phyloP scores from a whole-genome alignment of 2,888 invertebrate genomes.

The Lysandra bellargus region DNA sequence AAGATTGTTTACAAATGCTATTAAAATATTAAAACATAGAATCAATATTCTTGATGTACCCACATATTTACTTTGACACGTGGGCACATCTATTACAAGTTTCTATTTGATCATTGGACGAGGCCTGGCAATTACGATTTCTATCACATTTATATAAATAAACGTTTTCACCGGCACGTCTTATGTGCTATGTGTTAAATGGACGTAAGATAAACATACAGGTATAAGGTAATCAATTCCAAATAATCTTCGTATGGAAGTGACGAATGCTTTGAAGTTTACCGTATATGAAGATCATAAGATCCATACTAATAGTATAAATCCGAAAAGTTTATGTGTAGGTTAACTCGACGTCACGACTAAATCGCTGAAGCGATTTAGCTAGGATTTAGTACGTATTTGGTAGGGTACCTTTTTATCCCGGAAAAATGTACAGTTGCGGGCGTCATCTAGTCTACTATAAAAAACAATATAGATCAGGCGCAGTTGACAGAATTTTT shows the following conservation, averaged over 20 bases:
- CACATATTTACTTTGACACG: constrained; percentile 70
- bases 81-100: constrained; percentile 76
- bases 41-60: neutral
- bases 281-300: neutral
- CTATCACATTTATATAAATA: constrained; percentile 70
- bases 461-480: too few species aligned
- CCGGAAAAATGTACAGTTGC: too few species aligned
- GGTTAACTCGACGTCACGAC: neutral
- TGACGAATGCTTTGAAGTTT: neutral
- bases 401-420: too few species aligned
- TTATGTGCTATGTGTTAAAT: constrained; percentile 13
- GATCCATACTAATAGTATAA: neutral
- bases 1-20: too few species aligned
- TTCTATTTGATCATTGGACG: constrained; percentile 79
- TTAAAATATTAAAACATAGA: neutral
- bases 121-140: constrained; percentile 71
- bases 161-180: constrained; percentile 36
- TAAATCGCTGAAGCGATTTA: too few species aligned
- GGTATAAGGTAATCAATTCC: neutral
- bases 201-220: neutral
- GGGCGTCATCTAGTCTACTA: too few species aligned
- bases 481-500: too few species aligned
- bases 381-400: too few species aligned
- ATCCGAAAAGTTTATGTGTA: too few species aligned
- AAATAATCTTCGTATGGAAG: constrained; percentile 1